Evolutionary conservation across 2,797 vertebrate species (phyloP), one percentile per base, ranked within the genome.

Genomic region (Hephaestus fuliginosus): DNA sequence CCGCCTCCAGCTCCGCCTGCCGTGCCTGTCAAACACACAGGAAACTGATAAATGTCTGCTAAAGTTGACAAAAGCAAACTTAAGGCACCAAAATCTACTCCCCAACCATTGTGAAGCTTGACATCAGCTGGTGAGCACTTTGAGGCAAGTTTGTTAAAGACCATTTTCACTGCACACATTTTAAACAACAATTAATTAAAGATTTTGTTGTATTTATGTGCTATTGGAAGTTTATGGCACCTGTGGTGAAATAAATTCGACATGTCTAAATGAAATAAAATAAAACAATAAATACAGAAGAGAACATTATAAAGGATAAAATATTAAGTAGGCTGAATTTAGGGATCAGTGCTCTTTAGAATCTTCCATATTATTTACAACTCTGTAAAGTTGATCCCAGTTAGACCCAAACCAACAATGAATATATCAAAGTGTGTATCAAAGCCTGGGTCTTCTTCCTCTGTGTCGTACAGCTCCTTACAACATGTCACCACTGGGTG

Each of bases 1-100:
- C 97, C 0, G 95, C 96, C 86, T 98, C 97, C 86, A 97, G 91
- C 93, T 99, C 97, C 7, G 97, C 97, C 93, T 98, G 97, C 61
- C 96, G 96, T 86, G 95, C 97, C 98, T 99, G 92, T 48, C 0
- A 68, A 36, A 55, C 44, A 72, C 66, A 53, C 12, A 12, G 0
- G 20, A 14, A 7, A 13, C 36, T 1, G n/a, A 58, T 80, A 12
- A 70, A 15, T 10, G 3, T 28, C 5, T 14, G 36, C 1, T 33
- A 28, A 33, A 39, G 36, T 7, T 1, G 15, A 14, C 6, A 18
- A 28, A 28, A 15, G 14, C 39, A 30, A 48, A 25, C 22, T 17
- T 15, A 4, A 22, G 43, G n/a, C 28, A 46, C 5, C 1, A 25
- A 68, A 43, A 41, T 6, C 9, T 28, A 20, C 63, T 53, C 4